Conservation (phyloP, 2,113 vertebrate species). For the Fulica atra region DNA sequence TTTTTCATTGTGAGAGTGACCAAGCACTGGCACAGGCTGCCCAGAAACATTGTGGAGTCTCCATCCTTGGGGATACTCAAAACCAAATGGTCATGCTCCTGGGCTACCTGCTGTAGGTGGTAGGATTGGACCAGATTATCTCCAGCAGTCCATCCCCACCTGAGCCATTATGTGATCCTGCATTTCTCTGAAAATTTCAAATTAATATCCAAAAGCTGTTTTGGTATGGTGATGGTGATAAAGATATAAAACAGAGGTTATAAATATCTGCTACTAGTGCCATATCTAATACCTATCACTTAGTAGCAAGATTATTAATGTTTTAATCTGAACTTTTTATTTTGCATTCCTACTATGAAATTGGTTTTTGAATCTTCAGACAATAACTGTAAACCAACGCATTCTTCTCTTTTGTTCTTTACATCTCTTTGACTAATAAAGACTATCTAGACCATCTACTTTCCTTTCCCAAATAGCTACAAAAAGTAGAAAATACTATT, state of each 20-base stretch:
- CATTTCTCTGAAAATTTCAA: background rate
- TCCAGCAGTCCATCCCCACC: background rate
- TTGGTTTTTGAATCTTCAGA: background rate
- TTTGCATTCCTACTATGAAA: background rate
- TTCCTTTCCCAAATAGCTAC: background rate
- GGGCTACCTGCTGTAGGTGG: background rate
- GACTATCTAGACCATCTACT: background rate
- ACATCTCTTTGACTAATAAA: background rate
- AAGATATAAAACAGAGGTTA: background rate
- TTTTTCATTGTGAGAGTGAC: background rate
- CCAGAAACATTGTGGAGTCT: background rate
- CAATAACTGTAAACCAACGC: background rate
- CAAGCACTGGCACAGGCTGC: accelerated
- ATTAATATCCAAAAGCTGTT: background rate
- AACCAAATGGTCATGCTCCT: background rate
- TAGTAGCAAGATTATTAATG: background rate
- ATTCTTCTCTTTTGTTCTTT: background rate
- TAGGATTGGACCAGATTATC: background rate
- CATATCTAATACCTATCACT: background rate
- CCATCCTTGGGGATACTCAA: background rate
- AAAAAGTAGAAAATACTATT: background rate
- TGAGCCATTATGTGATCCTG: background rate
- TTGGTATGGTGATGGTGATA: background rate
- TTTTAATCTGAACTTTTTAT: background rate
- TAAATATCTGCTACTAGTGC: background rate